Base-by-base conservation (phyloP, 2,113 vertebrate genomes). In the human (Homo sapiens) region DNA sequence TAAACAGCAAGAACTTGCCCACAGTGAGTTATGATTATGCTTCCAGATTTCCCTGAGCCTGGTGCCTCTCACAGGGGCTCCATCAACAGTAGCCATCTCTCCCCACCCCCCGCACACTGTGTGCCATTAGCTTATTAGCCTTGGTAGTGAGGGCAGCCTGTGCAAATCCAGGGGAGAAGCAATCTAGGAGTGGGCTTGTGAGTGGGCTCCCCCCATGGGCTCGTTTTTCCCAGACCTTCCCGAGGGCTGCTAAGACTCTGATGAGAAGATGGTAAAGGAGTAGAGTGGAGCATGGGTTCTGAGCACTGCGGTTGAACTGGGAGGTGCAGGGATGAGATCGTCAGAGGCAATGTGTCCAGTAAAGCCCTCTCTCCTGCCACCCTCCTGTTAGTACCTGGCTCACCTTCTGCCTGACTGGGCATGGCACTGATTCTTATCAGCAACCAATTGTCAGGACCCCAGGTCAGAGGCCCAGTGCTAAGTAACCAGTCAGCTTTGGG, bases 51-150 rank as follows among this genome's bases (percentile, higher is more conserved):
- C 30, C 76, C 68, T 7, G 45, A 55, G 40, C 66, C 25, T 9
- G 8, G 43, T 1, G 4, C 50, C 32, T 14, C 55, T 55, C 45
- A 14, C 10, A 2, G 12, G 45, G 64, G 14, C 55, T n/a, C 59
- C 0, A 66, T 30, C 35, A 18, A 3, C 78, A 8, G 50, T 30
- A 5, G 30, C 6, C 0, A 0, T 18, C n/a, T 68, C 30, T 40
- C 45, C 57, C 52, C 2, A 0, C 4, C 20, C 4, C 20, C 27
- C 0, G 40, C 0, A 0, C 8, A 13, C 22, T 1, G 8, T 1
- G 40, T 0, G 5, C 43, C 2, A 0, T 30, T 32, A 52, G 11
- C 61, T 27, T 64, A 0, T 30, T 32, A 52, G 11, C 61, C 32
- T 64, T 14, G 72, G 48, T 16, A 6, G 0, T n/a, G 0, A 43